phyloP scores from a whole-genome alignment of 2,113 vertebrate species.

The Macquaria ambigua region DNA sequence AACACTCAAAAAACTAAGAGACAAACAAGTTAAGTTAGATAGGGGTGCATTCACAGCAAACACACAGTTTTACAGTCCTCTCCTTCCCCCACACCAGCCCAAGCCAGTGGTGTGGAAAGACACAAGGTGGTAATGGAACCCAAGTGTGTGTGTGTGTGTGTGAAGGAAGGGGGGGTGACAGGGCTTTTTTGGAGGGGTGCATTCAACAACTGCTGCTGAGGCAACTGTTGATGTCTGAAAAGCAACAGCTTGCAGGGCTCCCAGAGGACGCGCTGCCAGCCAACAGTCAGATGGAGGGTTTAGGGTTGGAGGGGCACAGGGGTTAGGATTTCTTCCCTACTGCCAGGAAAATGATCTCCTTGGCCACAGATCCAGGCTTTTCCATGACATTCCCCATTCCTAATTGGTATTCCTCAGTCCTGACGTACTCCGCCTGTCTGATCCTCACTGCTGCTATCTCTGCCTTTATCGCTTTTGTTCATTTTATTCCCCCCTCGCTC shows the following conservation, averaged over 20 bases:
- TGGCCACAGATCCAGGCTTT: conserved; percentile 75
- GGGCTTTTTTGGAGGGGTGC: conserved; percentile 49
- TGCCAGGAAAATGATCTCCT: conserved; percentile 77
- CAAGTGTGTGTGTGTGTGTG: conserved; percentile 40
- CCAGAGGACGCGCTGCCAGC: conserved; percentile 73
- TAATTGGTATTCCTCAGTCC: conserved; percentile 76
- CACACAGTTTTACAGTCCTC: neutral
- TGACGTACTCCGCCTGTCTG: conserved; percentile 39
- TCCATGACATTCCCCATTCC: conserved; percentile 64
- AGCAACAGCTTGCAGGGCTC: conserved; percentile 81
- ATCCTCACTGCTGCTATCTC: conserved; percentile 43
- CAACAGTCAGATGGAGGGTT: conserved; percentile 81
- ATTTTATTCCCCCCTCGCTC: neutral
- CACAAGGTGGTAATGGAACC: conserved; percentile 70
- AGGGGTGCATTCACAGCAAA: neutral
- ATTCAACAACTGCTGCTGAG: conserved; percentile 79
- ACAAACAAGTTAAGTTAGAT: neutral
- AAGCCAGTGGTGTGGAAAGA: conserved; percentile 54
- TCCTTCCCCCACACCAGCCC: neutral
- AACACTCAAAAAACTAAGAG: neutral
- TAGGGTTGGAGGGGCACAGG: conserved; percentile 71
- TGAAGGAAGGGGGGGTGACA: conserved; percentile 10
- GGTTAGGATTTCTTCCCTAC: conserved; percentile 76
- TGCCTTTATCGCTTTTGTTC: conserved; percentile 30
- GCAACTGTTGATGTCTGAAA: conserved; percentile 82